Base-by-base conservation (phyloP, 1,140 invertebrate genomes). In the Macrosteles quadrilineatus region DNA sequence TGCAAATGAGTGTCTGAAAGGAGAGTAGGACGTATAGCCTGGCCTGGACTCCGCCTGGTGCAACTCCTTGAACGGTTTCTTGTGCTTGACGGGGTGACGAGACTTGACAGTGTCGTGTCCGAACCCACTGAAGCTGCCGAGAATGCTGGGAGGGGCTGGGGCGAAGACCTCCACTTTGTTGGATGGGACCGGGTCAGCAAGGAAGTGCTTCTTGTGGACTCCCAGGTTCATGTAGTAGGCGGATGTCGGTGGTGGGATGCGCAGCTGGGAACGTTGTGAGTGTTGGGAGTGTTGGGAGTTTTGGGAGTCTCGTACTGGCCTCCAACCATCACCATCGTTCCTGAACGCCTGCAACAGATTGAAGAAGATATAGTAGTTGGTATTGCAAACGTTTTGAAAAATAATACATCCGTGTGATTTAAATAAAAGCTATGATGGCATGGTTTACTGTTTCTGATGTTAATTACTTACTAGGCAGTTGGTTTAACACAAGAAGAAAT, bases 41-140 rank as follows among this genome's bases (percentile, higher is more conserved):
- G 67, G 67, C 25, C 67, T 21, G 43, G 67, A 36, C 31, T 68
- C 67, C 11, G 67, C 43, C 32, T 36, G 47, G 0, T 68, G 67
- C n/a, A 55, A 59, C 21, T 57, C 47, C 30, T 25, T 53, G 21
- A 23, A 30, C 23, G 31, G 43, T 25, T 69, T 69, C 25, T 69
- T 69, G 27, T 63, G 59, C 4, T 50, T 62, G 0, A 69, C 71
- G 2, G 73, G 74, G 19, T 74, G 77, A 14, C 82, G 76, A 0
- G 79, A 76, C 59, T 83, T 81, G 0, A 80, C 65, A 0, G 80
- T 76, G 0, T 78, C 78, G 50, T 83, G 81, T 0, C 81, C 79
- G 27, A 83, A 81, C 0, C 80, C 75, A 21, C 77, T 80, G 50
- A 83, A 83, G 25, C 81, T 82, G 2, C 81, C 83, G 3, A 84